These are phyloP conservation scores for Mythimna albipuncta DNA, from an alignment of 2,888 invertebrate genomes.

Conservation along the genomic window DNA sequence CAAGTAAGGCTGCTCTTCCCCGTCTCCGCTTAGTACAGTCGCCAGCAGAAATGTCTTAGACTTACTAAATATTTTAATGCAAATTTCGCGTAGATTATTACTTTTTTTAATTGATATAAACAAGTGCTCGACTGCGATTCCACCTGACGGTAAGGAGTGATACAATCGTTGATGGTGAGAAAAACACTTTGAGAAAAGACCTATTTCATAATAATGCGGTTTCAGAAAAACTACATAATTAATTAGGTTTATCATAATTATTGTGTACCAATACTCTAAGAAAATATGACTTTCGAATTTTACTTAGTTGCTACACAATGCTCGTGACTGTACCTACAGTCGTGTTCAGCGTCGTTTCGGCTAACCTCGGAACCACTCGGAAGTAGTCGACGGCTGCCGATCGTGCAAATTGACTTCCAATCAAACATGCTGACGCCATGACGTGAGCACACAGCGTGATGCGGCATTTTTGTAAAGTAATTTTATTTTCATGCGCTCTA, in stretches of 20 bases:
- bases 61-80: background rate
- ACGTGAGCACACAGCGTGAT: constrained; percentile 16
- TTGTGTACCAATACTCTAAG: background rate
- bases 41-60: background rate
- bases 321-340: background rate
- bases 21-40: background rate
- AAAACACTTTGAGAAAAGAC: background rate
- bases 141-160: too few relatives aligned
- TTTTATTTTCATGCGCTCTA: background rate
- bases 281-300: background rate
- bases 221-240: background rate
- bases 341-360: constrained; percentile 16
- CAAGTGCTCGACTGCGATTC: too few relatives aligned
- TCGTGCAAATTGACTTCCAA: constrained; percentile 37
- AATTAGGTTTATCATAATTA: background rate
- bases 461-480: background rate
- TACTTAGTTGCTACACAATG: background rate
- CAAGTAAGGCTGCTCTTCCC: constrained; percentile 9
- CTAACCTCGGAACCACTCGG: constrained; percentile 32
- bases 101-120: too few relatives aligned
- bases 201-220: background rate
- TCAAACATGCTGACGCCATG: constrained; percentile 23
- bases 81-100: background rate
- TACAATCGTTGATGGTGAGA: background rate
- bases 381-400: constrained; percentile 8